Evolutionary conservation across 2,888 invertebrate species (phyloP), one percentile per base, ranked within the genome.

Genomic region (Andrena fulva): DNA sequence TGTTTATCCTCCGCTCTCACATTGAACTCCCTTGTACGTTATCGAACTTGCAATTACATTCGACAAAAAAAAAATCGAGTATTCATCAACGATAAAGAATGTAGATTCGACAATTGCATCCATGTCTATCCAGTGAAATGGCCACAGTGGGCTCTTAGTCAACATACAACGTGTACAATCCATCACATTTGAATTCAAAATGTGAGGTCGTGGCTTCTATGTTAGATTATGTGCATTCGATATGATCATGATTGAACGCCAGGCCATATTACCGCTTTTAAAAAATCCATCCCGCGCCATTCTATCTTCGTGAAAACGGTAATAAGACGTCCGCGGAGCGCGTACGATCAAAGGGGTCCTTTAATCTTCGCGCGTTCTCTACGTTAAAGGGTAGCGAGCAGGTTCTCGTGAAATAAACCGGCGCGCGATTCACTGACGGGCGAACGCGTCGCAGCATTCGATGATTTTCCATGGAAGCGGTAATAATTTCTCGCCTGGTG

Each of bases 1-100:
- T 73, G 42, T 62, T 42, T 50, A 69, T 24, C 52, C 12, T 74
- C 29, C 66, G 66, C 35, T 33, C 60, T 75, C 68, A 35, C 75
- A 52, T 42, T 27, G n/a, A 52, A 68, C 7, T 27, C 27, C 59
- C 12, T 29, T 59, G 50, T 24, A 20, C 6, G 29, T 60, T 27
- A 29, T 20, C 3, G 4, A 60, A 24, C 31, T 54, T 27, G 27
- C 27, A 64, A 12, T 29, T 29, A 16, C 4, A 76, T n/a, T 54
- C 16, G 16, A 2, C 24, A 2, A 20, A 59, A 31, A 5, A 5
- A 31, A 20, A 35, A 3, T 20, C 20, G 12, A 12, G 6, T 52
- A n/a, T 31, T 62, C 6, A 10, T 59, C 29, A 10, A 59, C 6
- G 20, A 63, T 27, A 35, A 63, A 60, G n/a, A n/a, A n/a, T 31